Evolutionary conservation across 2,888 invertebrate genomes (phyloP), one percentile per base, ranked within the genome.

Genomic region (Quadriops clusia): DNA sequence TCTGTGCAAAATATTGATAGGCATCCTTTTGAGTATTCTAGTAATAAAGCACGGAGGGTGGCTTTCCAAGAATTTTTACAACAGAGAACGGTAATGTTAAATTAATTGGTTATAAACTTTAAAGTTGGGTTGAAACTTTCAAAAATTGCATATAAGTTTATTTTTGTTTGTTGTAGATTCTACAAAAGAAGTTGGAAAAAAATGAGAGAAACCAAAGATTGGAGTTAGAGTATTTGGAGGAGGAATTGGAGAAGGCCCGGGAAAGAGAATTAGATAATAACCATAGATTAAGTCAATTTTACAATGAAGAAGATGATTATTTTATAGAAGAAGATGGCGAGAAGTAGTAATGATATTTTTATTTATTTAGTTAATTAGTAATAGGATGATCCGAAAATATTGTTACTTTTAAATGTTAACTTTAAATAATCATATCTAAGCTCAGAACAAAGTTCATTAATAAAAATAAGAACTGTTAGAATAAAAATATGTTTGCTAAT

Each of bases 21-120:
- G 43, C 63, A 49, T 37, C 48, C 51, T 23, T 29, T 56, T 5
- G 28, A 40, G 20, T 53, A 46, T 41, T 32, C 40, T 8, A 51
- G 43, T 17, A 30, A 33, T 0, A 58, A 56, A 28, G 41, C 56
- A 27, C 68, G 71, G 45, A 58, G 59, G 32, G 55, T 64, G 33
- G 65, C 70, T 8, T 63, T 77, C 36, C 58, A 64, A 0, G 61
- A 70, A 12, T 76, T 74, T 50, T 53, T 75, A 36, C 43, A 55
- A 21, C 62, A 70, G 38, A 60, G 70, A 59, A 62, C 65, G 60
- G 65, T 67, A 41, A 30, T 25, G 16, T 23, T 12, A 16, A 15
- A 12, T 25, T 7, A n/a, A 23, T 21, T 25, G n/a, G 3, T 14
- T 23, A n/a, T 16, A 29, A 12, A 7, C 14, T 8, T 9, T 26